These are phyloP conservation scores for Heterocephalus glaber DNA, from an alignment of 2,113 vertebrate genomes.

Conservation along the genomic window DNA sequence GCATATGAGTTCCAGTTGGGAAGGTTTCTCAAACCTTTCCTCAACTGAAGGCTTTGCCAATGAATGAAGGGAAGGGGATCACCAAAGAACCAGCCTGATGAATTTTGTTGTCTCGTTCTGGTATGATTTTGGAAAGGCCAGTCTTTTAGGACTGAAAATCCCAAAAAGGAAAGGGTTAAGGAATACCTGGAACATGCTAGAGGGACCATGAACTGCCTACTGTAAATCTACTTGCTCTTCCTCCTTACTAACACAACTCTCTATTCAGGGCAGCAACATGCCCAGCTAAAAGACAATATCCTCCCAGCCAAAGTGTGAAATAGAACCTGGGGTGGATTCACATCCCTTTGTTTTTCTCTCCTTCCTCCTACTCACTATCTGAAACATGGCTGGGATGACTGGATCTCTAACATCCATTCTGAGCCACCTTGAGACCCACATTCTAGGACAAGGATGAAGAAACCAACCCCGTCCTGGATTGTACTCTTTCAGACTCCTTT, in stretches of 20 bases:
- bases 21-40: not conserved
- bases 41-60: not conserved
- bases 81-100: too few species aligned
- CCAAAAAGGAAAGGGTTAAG: not conserved
- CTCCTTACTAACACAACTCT: not conserved
- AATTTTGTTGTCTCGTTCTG: not conserved
- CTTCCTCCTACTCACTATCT: not conserved
- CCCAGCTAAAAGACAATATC: not conserved
- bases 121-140: not conserved
- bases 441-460: not conserved
- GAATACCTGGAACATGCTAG: not conserved
- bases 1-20: not conserved
- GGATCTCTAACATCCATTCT: not conserved
- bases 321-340: not conserved
- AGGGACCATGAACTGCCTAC: not conserved
- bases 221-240: not conserved
- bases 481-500: not conserved
- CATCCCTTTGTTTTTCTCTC: not conserved
- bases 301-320: not conserved
- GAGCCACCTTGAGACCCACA: not conserved
- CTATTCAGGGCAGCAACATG: not conserved
- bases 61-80: rapidly evolving
- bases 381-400: not conserved
- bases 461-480: not conserved
- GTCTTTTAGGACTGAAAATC: not conserved